Evolutionary conservation across 2,113 vertebrate genomes (phyloP), one percentile per base, ranked within the genome.

Genomic region (Cyphomyrus discorhynchus): DNA sequence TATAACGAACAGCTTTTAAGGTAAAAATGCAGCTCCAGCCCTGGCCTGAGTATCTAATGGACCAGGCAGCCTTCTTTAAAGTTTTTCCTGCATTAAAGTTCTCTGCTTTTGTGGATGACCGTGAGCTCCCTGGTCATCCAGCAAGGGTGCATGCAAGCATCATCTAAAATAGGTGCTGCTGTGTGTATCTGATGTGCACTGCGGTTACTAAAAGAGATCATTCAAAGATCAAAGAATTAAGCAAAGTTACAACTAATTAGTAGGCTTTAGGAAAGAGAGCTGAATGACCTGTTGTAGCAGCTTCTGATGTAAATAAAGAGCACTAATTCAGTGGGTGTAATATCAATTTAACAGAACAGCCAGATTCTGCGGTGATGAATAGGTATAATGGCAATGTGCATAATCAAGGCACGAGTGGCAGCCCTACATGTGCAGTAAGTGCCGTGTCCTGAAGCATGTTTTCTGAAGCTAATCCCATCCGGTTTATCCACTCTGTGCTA

Each of bases 81-180:
- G 24, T 35, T 19, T 50, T 2, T 24, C 46, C 15, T 19, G 50
- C 52, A 53, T 53, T 53, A 53, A 53, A 5, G 17, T 56, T 56
- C 31, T 2, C 70, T 77, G 70, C 70, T 90, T 91, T 91, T 90
- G 91, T 89, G 91, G 89, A 92, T 56, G 88, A 83, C 90, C 56
- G 87, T 58, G 62, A 91, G 91, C 62, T 89, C 91, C 85, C 74
- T 27, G 62, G n/a, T 90, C 87, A 45, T 89, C 90, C 70, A 88
- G 85, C 58, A 45, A 82, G 35, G 89, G 90, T 58, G 85, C 93
- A 92, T 90, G 84, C 90, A 91, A 90, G 92, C 89, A 89, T 27
- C 83, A 83, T 87, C 90, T 93, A 93, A 92, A 93, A 93, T 90
- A 93, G 91, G 52, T 77, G 42, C 87, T 80, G 91, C 58, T 50